Base-by-base conservation (phyloP, 2,888 invertebrate species). In the Drosophila setosimentum region DNA sequence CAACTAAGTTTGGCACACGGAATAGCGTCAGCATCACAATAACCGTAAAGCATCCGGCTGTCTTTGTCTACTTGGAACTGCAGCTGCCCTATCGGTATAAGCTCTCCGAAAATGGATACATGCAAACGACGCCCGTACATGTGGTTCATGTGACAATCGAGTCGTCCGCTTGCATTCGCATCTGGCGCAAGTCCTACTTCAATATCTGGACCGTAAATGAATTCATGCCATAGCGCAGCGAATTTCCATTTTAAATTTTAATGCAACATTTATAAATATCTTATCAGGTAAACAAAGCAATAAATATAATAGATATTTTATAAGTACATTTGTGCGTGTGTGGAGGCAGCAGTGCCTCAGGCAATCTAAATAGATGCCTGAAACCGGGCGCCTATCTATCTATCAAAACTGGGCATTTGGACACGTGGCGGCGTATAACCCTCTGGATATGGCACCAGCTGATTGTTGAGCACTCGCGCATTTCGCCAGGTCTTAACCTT, bases 391-490 rank as follows among this genome's bases (percentile, higher is more conserved):
- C 50, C 74, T 16, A 24, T 45, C 55, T 82, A 91, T 89, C 91
- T 54, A 60, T 92, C 91, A 48, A 92, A 92, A 55, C 89, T 91
- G 72, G 87, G 88, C 73, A 92, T 89, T 74, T 89, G 90, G 27
- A 95, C 95, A 76, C 94, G 95, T 2, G 95, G 95, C 57, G 96
- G 95, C 72, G 94, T 94, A 78, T 95, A 95, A 8, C 95, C 96
- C 85, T 95, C 95, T 55, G 96, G 96, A 83, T 96, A 96, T 24
- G 96, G 96, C 53, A 96, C 94, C 58, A 98, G 93, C 91, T 97
- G 95, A 63, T 97, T 97, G 89, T 98, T 97, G 53, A 98, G 96
- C 18, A 98, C 97, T 76, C 97, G 94, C 0, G 97, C 98, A 92
- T 98, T 98, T 63, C 98, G 94, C 97, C 97, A 98, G 0, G 96